Evolutionary conservation across 1,140 invertebrate species (phyloP).

Genomic region (Hypsibius dujardini): DNA sequence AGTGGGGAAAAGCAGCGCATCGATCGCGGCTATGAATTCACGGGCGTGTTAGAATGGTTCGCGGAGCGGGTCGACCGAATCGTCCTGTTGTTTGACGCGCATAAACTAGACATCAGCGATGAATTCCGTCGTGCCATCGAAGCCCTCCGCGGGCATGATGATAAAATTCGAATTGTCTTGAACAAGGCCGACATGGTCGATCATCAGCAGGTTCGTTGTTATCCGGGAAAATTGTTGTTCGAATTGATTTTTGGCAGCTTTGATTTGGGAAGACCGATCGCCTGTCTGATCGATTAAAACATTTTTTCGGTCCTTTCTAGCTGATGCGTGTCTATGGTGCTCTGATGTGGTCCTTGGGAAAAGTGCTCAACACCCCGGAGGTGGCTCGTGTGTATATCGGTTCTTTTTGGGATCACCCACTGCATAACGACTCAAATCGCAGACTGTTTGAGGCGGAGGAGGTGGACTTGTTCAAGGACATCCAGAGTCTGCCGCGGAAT

Average conservation of each 20-base stretch:
- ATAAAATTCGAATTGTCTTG: conserved; percentile 93
- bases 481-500: conserved; percentile 81
- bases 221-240: too few species aligned
- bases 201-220: conserved; percentile 91
- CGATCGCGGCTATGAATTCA: conserved; percentile 92
- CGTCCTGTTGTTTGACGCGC: conserved; percentile 90
- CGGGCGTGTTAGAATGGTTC: conserved; percentile 94
- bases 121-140: conserved; percentile 87
- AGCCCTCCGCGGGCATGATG: conserved; percentile 80
- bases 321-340: conserved; percentile 92
- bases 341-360: conserved; percentile 93
- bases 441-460: conserved; percentile 85
- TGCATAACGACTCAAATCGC: conserved; percentile 56
- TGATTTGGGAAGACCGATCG: too few species aligned
- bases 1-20: conserved; percentile 84
- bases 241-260: too few species aligned
- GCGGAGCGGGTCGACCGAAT: conserved; percentile 93
- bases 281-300: too few species aligned
- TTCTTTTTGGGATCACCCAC: conserved; percentile 89
- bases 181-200: conserved; percentile 99
- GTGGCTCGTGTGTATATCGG: conserved; percentile 95
- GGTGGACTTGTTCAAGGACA: conserved; percentile 82
- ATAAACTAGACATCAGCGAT: conserved; percentile 98
- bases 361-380: conserved; percentile 88
- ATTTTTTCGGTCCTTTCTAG: too few species aligned